Base-by-base conservation (phyloP, 37 sponge, comb jelly and placozoan genomes). In the Crambe crambe region DNA sequence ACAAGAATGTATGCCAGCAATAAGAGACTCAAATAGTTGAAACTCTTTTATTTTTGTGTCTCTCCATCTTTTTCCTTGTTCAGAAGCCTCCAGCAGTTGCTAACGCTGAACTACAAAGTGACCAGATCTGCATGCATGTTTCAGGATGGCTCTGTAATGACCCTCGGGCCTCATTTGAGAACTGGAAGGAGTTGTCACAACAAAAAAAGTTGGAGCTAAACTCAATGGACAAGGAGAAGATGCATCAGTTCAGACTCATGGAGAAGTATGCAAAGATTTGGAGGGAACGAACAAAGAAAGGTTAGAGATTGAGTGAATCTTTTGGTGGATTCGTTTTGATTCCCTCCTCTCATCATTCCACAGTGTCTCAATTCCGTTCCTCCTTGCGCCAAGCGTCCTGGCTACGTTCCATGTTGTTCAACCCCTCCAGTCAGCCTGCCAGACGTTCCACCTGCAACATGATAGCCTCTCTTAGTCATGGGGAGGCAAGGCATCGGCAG, bases 391-490 rank as follows among this genome's bases (percentile, higher is more conserved):
- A 88, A 22, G 79, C 73, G 5, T 76, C 89, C 3, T 96, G 97
- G 97, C 83, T 96, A 35, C 82, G 83, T 18, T 73, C 79, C 21
- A 89, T 91, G 86, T 76, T 96, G 80, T 96, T 96, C 69, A 89
- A 89, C 58, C 74, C 89, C 6, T 84, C 94, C 56, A 85, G 84
- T 35, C 81, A 84, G 36, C 71, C 86, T 30, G 89, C 87, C 26
- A 87, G 97, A 18, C 68, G 32, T 0, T 70, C 87, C 20, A 86
- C 92, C 3, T 88, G 85, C 54, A 74, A 42, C 37, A 80, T 94
- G 77, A 30, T 96, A 32, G 69, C 61, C 42, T 78, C 80, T 18
- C 84, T 96, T 37, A 84, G 86, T 32, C 58, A 81, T 65, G 92
- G 92, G 15, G 84, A 86, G 58, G 60, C 78, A 4, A 68, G 92